phyloP scores from a whole-genome alignment of 2,888 invertebrate genomes.

The Sisyra nigra region DNA sequence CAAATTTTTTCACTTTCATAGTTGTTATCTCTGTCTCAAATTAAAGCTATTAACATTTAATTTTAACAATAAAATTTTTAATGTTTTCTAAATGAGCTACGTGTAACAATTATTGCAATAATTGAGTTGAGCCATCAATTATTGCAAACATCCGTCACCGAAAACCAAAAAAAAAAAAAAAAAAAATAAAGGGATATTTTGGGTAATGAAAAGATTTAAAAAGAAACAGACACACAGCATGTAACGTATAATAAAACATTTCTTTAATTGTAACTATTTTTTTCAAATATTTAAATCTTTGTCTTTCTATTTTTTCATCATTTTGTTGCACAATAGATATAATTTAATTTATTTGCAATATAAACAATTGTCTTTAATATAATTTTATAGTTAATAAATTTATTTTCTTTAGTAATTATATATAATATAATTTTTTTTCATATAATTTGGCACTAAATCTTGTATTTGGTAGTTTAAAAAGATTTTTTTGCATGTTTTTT shows the following conservation, averaged over 20 bases:
- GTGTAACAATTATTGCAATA: no score
- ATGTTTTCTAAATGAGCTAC: no score
- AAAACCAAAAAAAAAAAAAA: no score
- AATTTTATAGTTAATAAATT: neutral
- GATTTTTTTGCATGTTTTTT: neutral
- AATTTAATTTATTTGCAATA: constrained; percentile 4
- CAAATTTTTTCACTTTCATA: no score
- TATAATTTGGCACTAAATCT: constrained; percentile 4
- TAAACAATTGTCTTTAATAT: constrained; percentile 4
- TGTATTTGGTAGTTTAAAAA: constrained; percentile 1
- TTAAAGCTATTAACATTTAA: no score
- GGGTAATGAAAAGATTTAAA: neutral
- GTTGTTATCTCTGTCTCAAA: no score
- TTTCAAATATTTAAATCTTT: neutral
- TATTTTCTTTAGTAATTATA: constrained; percentile 1
- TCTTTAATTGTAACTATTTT: neutral
- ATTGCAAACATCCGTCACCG: no score
- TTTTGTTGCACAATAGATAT: constrained; percentile 1
- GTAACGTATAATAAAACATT: constrained; percentile 6
- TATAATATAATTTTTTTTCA: neutral
- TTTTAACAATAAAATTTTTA: no score
- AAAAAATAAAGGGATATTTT: no score
- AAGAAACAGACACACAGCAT: neutral
- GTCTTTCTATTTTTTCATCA: neutral
- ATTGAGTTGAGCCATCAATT: no score